Percentiles rank a stretch among this genome's conserved stretches.
phyloP scores from a whole-genome alignment of 2,888 invertebrate genomes.

The Mesochorus sp. region DNA sequence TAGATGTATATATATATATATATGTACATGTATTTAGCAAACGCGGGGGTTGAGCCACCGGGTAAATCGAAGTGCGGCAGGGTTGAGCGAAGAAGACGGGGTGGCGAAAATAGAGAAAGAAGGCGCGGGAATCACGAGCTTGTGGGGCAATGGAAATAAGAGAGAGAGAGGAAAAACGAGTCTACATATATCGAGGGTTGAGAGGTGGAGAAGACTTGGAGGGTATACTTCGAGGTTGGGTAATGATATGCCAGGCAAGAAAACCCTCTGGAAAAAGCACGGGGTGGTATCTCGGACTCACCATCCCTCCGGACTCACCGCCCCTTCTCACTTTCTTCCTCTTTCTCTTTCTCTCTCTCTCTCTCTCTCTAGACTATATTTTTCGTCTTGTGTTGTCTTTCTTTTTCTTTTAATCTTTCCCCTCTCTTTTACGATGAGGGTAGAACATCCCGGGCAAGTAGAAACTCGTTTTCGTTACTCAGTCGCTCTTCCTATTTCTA shows the following conservation, averaged over 20 bases:
- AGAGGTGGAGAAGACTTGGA: slow-evolving; percentile 50
- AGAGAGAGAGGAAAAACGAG: slow-evolving; percentile 50
- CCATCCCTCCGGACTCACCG: no score
- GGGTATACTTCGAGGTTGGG: slow-evolving; percentile 62
- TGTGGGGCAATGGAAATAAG: slow-evolving; percentile 50
- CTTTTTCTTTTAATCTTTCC: slow-evolving; percentile 35
- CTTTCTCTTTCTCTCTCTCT: slow-evolving; percentile 53
- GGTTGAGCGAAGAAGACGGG: slow-evolving; percentile 69
- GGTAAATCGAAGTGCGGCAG: slow-evolving; percentile 74
- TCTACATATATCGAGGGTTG: no score
- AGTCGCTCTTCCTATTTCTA: slow-evolving; percentile 45
- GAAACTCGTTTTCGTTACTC: slow-evolving; percentile 51
- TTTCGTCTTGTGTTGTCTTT: no score
- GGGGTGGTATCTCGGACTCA: slow-evolving; percentile 48
- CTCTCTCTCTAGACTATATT: slow-evolving; percentile 7
- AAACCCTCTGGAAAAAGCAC: slow-evolving; percentile 52
- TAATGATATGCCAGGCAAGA: slow-evolving; percentile 75
- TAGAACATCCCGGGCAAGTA: slow-evolving; percentile 30
- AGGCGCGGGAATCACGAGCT: slow-evolving; percentile 62
- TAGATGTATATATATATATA: neutral
- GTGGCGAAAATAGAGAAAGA: slow-evolving; percentile 73
- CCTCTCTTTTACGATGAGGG: slow-evolving; percentile 32
- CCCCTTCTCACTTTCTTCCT: slow-evolving; percentile 9
- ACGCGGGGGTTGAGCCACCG: slow-evolving; percentile 57
- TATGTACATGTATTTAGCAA: neutral